Evolutionary conservation across 2,797 vertebrate genomes (phyloP), one percentile per base, ranked within the genome.

Genomic region (Tangara arthus): DNA sequence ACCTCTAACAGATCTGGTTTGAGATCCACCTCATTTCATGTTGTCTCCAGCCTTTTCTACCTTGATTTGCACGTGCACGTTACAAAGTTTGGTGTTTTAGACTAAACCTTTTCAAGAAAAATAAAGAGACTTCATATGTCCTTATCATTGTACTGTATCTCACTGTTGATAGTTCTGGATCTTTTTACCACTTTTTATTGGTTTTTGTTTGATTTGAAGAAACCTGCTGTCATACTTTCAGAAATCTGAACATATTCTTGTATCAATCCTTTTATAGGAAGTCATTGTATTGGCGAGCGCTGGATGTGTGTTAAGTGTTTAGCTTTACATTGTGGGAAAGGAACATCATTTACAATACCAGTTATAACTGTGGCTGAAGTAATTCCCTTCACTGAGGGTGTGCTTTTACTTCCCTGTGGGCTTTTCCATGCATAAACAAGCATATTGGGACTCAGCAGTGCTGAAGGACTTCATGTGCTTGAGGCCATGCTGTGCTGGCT

Each of bases 371-470:
- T 79, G 17, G 13, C 55, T 52, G 1, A 76, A 81, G 32, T 17
- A 15, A 8, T 88, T 65, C 15, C 15, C 5, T 52, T 88, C 52
- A 22, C 53, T 65, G 49, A 34, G 26, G 21, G 27, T 34, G 70
- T 52, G 19, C 55, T 79, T 79, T 11, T 64, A 34, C 19, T 23
- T 88, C 70, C 49, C 49, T 6, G 5, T 37, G 41, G 20, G 39
- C 14, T 63, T 76, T 79, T 72, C 35, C 65, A 8, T 47, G 35
- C 22, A 35, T 42, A 63, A 71, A 22, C 4, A 34, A 30, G 27
- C 15, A 20, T 42, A 11, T 0, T 50, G 55, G 52, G 55, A 41
- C 27, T 53, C 35, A 19, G 60, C 65, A 68, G 7, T 0, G 0
- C 70, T 90, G 53, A 26, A 44, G 32, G 56, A 37, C 77, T 79